Evolutionary conservation across 2,888 invertebrate genomes (phyloP).

Genomic region (Rambutsinella grinnellia): DNA sequence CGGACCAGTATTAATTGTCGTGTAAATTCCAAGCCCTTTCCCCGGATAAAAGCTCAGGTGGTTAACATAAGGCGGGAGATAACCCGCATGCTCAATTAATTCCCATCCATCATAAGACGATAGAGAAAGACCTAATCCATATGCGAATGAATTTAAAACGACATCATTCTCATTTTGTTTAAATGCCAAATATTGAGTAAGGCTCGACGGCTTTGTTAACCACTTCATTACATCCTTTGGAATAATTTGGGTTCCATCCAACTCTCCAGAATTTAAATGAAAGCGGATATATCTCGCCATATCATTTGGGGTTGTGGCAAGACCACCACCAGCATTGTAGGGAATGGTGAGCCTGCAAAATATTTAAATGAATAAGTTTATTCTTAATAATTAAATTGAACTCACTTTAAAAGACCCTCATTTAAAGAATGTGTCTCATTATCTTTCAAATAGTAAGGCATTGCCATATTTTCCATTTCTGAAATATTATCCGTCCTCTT

Average conservation of each 20-base stretch:
- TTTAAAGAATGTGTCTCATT: constrained; percentile 25
- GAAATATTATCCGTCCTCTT: constrained; percentile 27
- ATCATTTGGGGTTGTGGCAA: constrained; percentile 46
- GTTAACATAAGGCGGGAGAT: constrained; percentile 29
- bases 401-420: constrained; percentile 44
- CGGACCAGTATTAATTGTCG: constrained; percentile 15
- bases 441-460: constrained; percentile 44
- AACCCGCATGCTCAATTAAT: constrained; percentile 37
- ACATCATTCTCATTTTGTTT: background rate
- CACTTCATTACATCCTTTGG: constrained; percentile 30
- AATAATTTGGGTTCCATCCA: constrained; percentile 47
- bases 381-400: too few species aligned
- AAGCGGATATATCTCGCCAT: constrained; percentile 48
- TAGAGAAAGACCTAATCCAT: constrained; percentile 12
- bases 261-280: constrained; percentile 42
- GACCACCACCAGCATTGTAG: constrained; percentile 36
- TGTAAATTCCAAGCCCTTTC: constrained; percentile 32
- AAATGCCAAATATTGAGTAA: background rate
- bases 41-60: constrained; percentile 31
- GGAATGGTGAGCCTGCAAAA: constrained; percentile 36
- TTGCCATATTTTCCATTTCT: constrained; percentile 26
- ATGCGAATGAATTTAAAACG: background rate
- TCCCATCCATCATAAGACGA: constrained; percentile 28
- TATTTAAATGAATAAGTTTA: too few species aligned
- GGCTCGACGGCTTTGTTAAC: background rate